Conservation (phyloP, 2,113 vertebrate species). For the Calidris pugnax region DNA sequence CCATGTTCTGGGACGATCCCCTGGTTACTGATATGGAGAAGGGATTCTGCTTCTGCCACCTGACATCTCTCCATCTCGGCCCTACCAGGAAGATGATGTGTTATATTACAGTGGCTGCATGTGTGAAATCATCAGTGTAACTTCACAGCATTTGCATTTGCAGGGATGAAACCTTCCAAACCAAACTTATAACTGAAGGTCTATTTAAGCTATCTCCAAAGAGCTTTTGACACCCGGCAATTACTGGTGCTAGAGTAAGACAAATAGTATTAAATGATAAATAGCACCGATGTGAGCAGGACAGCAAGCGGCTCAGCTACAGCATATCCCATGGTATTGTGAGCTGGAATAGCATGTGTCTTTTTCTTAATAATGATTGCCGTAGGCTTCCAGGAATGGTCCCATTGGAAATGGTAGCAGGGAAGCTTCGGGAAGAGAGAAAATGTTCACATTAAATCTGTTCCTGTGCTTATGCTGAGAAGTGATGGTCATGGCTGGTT, state of each 20-base stretch:
- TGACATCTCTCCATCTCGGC: background rate
- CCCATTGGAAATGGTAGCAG: background rate
- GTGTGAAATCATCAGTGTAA: background rate
- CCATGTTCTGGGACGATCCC: background rate
- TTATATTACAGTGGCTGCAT: background rate
- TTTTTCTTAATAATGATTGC: background rate
- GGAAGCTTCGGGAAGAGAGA: background rate
- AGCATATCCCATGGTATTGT: fast-evolving
- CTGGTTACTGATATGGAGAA: background rate
- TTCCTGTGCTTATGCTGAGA: background rate
- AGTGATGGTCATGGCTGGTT: background rate
- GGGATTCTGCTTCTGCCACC: background rate
- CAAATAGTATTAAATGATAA: background rate
- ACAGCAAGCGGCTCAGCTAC: background rate
- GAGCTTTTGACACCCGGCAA: background rate
- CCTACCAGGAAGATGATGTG: background rate
- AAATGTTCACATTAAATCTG: background rate
- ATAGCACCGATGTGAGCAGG: background rate
- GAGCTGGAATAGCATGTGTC: background rate
- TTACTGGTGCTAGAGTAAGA: background rate
- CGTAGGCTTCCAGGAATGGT: background rate
- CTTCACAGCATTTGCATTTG: background rate
- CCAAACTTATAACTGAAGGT: background rate
- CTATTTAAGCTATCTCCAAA: background rate
- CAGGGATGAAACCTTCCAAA: background rate